Conservation (phyloP, 2,113 vertebrate genomes). For the Corythaeola cristata region DNA sequence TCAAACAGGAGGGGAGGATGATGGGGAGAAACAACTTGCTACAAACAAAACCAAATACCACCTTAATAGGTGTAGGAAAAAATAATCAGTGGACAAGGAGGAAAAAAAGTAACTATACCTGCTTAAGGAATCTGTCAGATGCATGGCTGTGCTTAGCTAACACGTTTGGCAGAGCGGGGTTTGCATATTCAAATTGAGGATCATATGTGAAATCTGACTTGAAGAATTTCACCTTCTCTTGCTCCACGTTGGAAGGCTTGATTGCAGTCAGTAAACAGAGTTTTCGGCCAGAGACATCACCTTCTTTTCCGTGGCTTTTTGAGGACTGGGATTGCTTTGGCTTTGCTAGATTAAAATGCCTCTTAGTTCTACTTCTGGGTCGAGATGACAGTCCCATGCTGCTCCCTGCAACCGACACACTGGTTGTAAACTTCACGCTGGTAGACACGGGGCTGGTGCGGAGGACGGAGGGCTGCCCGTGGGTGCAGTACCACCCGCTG, state of each 20-base stretch:
- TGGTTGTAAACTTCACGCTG: constrained; percentile 52
- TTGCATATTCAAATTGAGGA: constrained; percentile 92
- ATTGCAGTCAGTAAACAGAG: constrained; percentile 89
- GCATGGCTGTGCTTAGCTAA: constrained; percentile 84
- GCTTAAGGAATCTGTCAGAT: constrained; percentile 86
- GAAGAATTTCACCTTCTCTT: constrained; percentile 89
- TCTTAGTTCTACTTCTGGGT: constrained; percentile 56
- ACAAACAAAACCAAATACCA: neutral
- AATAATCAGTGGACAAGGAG: neutral
- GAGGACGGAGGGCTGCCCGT: constrained; percentile 55
- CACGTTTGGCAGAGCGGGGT: constrained; percentile 76
- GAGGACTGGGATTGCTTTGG: constrained; percentile 71
- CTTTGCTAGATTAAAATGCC: constrained; percentile 20
- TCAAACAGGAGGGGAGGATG: neutral
- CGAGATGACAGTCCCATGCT: constrained; percentile 56
- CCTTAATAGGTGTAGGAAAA: neutral
- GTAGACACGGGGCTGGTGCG: constrained; percentile 3
- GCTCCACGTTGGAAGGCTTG: constrained; percentile 91
- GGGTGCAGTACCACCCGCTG: constrained; percentile 35
- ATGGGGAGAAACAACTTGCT: neutral
- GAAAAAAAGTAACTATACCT: constrained; percentile 68
- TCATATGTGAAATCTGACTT: constrained; percentile 86
- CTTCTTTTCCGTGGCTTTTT: constrained; percentile 65
- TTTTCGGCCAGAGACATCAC: constrained; percentile 75
- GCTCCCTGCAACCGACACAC: constrained; percentile 73